Conservation (phyloP, 1,140 invertebrate genomes). For the Leptopilina clavipes region DNA sequence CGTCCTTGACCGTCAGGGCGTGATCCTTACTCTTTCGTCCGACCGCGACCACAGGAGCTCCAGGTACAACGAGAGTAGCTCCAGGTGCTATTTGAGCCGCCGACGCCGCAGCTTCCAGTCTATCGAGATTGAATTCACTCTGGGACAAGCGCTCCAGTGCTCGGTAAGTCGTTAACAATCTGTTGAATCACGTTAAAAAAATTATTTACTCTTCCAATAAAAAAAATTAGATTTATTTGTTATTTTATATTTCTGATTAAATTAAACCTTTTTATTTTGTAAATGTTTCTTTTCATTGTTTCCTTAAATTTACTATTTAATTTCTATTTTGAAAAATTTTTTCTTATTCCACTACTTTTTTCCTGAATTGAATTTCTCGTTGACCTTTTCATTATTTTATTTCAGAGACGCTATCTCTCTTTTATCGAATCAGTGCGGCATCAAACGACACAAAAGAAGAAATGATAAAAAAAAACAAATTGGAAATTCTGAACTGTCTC, state of each 20-base stretch:
- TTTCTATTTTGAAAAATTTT: background rate
- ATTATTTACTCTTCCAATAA: background rate
- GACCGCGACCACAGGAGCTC: conserved; percentile 61
- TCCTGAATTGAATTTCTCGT: background rate
- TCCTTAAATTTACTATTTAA: too few relatives aligned
- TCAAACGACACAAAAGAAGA: background rate
- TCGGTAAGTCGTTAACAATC: conserved; percentile 87
- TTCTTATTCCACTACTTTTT: background rate
- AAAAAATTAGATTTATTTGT: too few relatives aligned
- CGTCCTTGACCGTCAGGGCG: conserved; percentile 83
- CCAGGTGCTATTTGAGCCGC: conserved; percentile 70
- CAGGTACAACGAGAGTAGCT: conserved; percentile 76
- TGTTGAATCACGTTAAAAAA: conserved; percentile 48
- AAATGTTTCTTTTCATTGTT: too few relatives aligned
- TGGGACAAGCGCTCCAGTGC: conserved; percentile 87
- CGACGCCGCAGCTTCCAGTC: conserved; percentile 79
- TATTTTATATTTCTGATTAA: too few relatives aligned
- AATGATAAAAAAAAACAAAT: background rate
- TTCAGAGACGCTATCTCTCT: background rate
- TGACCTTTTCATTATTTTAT: background rate
- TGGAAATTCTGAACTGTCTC: conserved; percentile 5
- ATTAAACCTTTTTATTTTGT: too few relatives aligned
- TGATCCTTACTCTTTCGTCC: conserved; percentile 73
- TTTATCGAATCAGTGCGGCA: background rate
- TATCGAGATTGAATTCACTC: conserved; percentile 87